These are phyloP conservation scores for Mythimna lalbum DNA, from an alignment of 2,888 invertebrate genomes.

Conservation along the genomic window DNA sequence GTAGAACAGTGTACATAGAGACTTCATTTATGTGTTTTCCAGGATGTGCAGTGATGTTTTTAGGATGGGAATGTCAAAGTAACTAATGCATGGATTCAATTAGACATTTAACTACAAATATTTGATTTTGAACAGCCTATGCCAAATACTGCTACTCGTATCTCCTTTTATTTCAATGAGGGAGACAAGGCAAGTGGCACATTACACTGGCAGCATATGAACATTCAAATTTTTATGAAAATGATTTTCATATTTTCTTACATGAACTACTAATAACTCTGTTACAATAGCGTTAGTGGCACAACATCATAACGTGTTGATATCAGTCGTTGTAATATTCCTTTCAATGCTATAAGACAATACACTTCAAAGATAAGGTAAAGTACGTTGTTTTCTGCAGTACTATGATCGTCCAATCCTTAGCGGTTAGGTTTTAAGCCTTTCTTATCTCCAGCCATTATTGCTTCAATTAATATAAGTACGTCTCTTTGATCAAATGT, in stretches of 20 bases:
- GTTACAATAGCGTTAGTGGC: constrained; percentile 12
- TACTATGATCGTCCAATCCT: constrained; percentile 45
- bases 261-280: constrained; percentile 11
- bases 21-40: constrained; percentile 1
- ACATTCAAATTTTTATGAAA: background rate
- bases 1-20: constrained; percentile 20
- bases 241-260: constrained; percentile 1
- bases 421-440: constrained; percentile 47
- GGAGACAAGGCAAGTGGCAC: constrained; percentile 10
- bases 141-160: constrained; percentile 22
- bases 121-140: background rate
- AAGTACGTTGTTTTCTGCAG: constrained; percentile 47
- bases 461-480: constrained; percentile 32
- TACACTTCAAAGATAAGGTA: constrained; percentile 63
- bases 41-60: constrained; percentile 20
- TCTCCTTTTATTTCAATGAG: constrained; percentile 20
- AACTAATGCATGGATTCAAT: background rate
- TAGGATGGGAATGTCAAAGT: background rate
- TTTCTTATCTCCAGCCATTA: constrained; percentile 54
- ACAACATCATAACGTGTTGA: constrained; percentile 38
- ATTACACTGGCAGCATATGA: background rate
- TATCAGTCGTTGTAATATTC: constrained; percentile 52
- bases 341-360: constrained; percentile 56
- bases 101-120: background rate
- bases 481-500: constrained; percentile 36